These are phyloP conservation scores for Actenoides lindsayi DNA, from an alignment of 2,113 vertebrate genomes.

Conservation along the genomic window DNA sequence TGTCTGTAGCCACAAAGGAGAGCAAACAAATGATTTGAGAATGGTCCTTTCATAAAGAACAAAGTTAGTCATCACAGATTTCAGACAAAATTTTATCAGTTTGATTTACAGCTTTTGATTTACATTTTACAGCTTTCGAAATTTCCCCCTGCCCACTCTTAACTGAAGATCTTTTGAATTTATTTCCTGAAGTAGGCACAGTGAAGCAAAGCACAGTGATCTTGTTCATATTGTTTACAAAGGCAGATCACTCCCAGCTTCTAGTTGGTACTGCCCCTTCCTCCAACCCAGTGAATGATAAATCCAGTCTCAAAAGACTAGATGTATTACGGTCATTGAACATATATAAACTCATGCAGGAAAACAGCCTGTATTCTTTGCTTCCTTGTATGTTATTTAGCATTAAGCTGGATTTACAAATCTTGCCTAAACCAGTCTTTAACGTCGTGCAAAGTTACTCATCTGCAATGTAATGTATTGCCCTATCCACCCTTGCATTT, in stretches of 20 bases:
- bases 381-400: background rate
- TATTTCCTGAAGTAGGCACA: background rate
- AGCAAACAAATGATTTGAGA: background rate
- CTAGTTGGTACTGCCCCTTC: background rate
- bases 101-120: background rate
- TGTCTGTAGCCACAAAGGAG: background rate
- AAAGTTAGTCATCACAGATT: background rate
- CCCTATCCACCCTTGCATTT: background rate
- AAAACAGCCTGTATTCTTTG: background rate
- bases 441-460: background rate
- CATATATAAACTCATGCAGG: accelerated
- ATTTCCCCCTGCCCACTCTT: background rate
- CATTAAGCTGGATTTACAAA: background rate
- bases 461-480: background rate
- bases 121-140: background rate
- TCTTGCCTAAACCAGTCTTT: background rate
- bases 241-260: background rate
- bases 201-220: background rate
- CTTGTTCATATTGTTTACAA: background rate
- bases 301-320: background rate
- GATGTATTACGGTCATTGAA: background rate
- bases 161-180: background rate
- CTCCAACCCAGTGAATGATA: background rate
- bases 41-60: background rate
- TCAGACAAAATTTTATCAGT: background rate